Conservation (phyloP, 2,113 vertebrate species). For the Balaenoptera acutorostrata region DNA sequence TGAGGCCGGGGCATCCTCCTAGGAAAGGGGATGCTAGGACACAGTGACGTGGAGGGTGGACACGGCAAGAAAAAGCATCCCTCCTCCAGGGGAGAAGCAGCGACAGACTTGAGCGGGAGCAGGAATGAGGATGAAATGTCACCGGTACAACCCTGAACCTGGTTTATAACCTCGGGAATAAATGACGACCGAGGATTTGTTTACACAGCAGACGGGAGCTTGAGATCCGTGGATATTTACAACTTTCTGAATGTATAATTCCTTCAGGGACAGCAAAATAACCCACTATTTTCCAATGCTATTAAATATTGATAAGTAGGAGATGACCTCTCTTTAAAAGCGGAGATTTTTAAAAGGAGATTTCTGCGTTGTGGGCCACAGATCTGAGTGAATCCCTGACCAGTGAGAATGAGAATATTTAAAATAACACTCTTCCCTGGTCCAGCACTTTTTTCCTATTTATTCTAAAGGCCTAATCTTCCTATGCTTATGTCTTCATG, state of each 20-base stretch:
- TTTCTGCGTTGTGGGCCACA: background rate
- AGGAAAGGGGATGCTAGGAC: background rate
- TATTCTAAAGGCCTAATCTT: slow-evolving; percentile 13
- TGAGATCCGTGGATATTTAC: background rate
- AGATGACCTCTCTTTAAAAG: slow-evolving; percentile 32
- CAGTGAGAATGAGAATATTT: background rate
- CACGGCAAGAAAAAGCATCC: background rate
- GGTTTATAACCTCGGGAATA: background rate
- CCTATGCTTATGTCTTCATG: background rate
- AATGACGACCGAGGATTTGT: background rate
- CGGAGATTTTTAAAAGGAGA: slow-evolving; percentile 33
- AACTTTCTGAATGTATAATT: background rate
- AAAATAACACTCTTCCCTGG: background rate
- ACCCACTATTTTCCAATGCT: background rate
- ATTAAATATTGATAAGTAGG: slow-evolving; percentile 35
- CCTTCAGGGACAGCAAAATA: background rate
- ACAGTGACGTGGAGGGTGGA: fast-evolving
- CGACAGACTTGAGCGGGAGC: background rate
- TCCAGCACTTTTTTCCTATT: background rate
- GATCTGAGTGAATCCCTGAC: background rate
- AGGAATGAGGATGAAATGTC: background rate
- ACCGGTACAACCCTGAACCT: background rate
- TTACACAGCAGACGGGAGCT: background rate
- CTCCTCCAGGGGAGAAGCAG: fast-evolving
- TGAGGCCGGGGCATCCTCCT: background rate